Conservation (phyloP, 2,888 invertebrate genomes). For the Phengaris arion region DNA sequence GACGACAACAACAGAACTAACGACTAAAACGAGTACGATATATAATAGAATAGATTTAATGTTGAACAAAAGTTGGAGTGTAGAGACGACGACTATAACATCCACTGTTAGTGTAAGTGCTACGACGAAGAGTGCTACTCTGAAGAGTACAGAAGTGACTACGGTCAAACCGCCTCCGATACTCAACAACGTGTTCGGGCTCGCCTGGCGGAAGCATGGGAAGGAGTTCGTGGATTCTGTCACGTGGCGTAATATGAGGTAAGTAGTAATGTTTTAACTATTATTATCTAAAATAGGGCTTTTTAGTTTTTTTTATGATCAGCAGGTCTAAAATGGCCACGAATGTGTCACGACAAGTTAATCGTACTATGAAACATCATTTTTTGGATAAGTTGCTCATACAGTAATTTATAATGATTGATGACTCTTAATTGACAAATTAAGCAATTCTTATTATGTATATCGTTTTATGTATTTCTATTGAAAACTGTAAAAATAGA, state of each 20-base stretch:
- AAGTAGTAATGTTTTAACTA: slow-evolving; percentile 31
- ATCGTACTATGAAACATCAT: too few relatives aligned
- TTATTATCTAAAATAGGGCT: too few relatives aligned
- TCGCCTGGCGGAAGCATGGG: slow-evolving; percentile 74
- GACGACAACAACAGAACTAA: slow-evolving; percentile 65
- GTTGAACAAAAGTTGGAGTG: slow-evolving; percentile 77
- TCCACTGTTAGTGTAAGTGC: slow-evolving; percentile 72
- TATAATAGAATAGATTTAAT: slow-evolving; percentile 75
- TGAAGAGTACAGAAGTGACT: slow-evolving; percentile 51
- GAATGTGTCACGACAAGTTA: too few relatives aligned
- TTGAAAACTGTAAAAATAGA: too few relatives aligned
- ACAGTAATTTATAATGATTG: too few relatives aligned
- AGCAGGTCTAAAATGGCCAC: too few relatives aligned
- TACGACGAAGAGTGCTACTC: slow-evolving; percentile 55
- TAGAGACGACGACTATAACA: slow-evolving; percentile 69
- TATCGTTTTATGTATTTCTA: too few relatives aligned
- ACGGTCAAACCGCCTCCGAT: slow-evolving; percentile 53
- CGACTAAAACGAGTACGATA: slow-evolving; percentile 68
- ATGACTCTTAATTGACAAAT: too few relatives aligned
- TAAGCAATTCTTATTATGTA: too few relatives aligned
- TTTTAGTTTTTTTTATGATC: too few relatives aligned
- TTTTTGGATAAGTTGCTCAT: too few relatives aligned
- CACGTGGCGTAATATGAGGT: slow-evolving; percentile 73
- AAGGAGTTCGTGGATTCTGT: slow-evolving; percentile 65
- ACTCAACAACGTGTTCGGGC: slow-evolving; percentile 70